Conservation (phyloP, 2,797 vertebrate species). For the Megaceryle alcyon region DNA sequence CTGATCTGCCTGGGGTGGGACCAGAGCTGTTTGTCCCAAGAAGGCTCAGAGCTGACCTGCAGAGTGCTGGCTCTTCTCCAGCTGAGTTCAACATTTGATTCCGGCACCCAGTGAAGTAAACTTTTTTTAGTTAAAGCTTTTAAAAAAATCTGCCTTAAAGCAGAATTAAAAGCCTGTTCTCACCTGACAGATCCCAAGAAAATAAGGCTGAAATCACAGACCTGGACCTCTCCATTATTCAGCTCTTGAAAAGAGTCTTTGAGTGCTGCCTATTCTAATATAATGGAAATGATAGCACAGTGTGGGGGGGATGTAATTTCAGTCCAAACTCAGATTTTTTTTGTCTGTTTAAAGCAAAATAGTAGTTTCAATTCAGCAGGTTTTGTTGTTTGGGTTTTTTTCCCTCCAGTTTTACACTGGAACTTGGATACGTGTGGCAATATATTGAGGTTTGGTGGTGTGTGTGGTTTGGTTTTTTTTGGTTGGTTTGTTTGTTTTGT, state of each 20-base stretch:
- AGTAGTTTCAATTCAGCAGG: not conserved
- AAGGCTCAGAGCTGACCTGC: not conserved
- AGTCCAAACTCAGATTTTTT: not conserved
- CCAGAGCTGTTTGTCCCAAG: not conserved
- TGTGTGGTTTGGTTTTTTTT: too few species aligned
- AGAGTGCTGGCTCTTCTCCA: not conserved
- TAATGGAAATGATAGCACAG: not conserved
- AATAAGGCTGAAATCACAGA: not conserved
- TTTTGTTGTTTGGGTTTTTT: not conserved
- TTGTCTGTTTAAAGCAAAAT: not conserved
- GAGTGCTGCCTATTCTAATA: not conserved
- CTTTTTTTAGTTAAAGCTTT: not conserved
- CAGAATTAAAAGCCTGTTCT: not conserved
- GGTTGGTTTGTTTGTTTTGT: not conserved
- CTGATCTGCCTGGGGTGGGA: not conserved
- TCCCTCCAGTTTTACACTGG: not conserved
- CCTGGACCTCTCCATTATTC: not conserved
- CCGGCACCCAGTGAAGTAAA: not conserved
- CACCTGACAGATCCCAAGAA: not conserved
- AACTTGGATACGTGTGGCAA: not conserved
- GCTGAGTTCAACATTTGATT: not conserved
- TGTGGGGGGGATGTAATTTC: not conserved
- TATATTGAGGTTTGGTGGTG: not conserved
- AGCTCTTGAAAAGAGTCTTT: not conserved
- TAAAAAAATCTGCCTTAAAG: not conserved